Percentiles rank a stretch among this genome's conserved stretches.
Evolutionary conservation across 2,888 invertebrate genomes (phyloP).

Genomic region (Cantharis lateralis): DNA sequence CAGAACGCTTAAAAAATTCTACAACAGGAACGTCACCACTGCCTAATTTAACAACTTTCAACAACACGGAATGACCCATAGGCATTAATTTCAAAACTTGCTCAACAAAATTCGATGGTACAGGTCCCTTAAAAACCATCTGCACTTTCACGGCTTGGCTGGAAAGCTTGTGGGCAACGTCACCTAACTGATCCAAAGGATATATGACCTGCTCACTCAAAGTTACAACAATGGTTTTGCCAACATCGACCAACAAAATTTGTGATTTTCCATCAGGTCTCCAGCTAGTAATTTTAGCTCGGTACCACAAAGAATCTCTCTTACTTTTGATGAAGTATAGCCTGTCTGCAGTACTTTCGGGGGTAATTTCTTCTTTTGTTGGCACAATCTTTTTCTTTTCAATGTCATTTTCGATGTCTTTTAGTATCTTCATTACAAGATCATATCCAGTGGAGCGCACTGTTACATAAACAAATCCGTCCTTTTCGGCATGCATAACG

Average conservation of each 20-base stretch:
- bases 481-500: conserved; percentile 52
- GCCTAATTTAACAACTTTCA: conserved; percentile 52
- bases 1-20: conserved; percentile 72
- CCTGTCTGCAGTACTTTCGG: conserved; percentile 49
- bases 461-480: conserved; percentile 56
- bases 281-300: conserved; percentile 57
- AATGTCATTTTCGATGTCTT: conserved; percentile 42
- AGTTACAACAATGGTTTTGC: conserved; percentile 56
- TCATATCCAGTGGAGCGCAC: conserved; percentile 48
- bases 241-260: conserved; percentile 62
- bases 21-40: conserved; percentile 58
- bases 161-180: conserved; percentile 53
- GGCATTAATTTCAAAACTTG: conserved; percentile 57
- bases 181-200: conserved; percentile 56
- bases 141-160: conserved; percentile 52
- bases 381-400: conserved; percentile 28
- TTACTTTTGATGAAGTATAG: conserved; percentile 58
- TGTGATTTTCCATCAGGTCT: conserved; percentile 53
- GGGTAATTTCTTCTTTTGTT: conserved; percentile 30
- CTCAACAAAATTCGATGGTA: conserved; percentile 50
- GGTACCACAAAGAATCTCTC: conserved; percentile 54
- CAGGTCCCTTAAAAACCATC: conserved; percentile 41
- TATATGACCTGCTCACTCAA: conserved; percentile 51
- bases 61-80: conserved; percentile 64
- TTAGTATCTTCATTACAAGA: conserved; percentile 45